These are phyloP conservation scores for Streptopelia turtur DNA, from an alignment of 2,797 vertebrate species.

Conservation along the genomic window DNA sequence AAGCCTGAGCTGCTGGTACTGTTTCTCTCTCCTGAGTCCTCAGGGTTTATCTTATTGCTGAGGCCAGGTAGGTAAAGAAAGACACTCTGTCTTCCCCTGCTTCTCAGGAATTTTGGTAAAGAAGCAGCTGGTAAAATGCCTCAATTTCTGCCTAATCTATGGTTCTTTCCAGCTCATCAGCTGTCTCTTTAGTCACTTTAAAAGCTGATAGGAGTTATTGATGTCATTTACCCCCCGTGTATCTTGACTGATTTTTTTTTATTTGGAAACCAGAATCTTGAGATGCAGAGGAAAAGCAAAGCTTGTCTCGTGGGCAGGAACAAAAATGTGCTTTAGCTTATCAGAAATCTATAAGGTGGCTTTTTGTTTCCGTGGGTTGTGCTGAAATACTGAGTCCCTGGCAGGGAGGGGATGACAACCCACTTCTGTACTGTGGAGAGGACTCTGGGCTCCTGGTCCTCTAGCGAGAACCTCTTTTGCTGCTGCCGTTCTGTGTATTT, in stretches of 20 bases:
- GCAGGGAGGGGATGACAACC: fast-evolving
- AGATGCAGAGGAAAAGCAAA: constrained; percentile 1
- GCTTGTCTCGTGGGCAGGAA: not conserved
- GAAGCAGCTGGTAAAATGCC: not conserved
- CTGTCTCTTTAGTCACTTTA: constrained; percentile 8
- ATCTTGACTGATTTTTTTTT: constrained; percentile 8
- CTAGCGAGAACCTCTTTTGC: not conserved
- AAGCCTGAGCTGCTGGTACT: not conserved
- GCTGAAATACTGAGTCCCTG: not conserved
- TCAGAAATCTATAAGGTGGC: not conserved
- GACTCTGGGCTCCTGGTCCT: not conserved
- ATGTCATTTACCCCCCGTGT: constrained; percentile 21
- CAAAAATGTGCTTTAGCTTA: not conserved
- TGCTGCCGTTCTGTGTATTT: not conserved
- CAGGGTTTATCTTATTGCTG: not conserved
- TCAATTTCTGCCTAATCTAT: not conserved
- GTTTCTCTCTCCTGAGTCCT: not conserved
- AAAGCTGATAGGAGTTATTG: constrained; percentile 31
- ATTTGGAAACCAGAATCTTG: constrained; percentile 17
- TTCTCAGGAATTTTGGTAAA: not conserved
- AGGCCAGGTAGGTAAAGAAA: not conserved
- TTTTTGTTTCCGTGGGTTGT: not conserved
- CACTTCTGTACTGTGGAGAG: not conserved
- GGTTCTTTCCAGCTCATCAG: not conserved
- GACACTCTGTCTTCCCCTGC: not conserved